Conservation (phyloP, 2,888 invertebrate genomes). For the Lasioglossum pauxillum region DNA sequence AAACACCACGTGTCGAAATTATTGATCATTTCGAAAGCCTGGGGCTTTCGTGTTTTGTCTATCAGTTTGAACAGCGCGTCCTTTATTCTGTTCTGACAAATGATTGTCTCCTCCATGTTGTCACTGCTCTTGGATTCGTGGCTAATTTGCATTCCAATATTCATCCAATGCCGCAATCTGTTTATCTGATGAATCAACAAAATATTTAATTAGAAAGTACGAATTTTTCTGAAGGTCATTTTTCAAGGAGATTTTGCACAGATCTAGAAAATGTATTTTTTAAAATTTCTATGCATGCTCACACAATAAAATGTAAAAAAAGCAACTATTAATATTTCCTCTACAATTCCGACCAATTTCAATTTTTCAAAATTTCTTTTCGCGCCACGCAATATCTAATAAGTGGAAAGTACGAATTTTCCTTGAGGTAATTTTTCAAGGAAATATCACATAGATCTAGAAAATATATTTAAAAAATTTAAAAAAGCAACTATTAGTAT, state of each 20-base stretch:
- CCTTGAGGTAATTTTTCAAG: not conserved
- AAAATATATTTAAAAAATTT: too few relatives aligned
- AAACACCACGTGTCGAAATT: constrained; percentile 80
- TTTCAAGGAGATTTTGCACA: not conserved
- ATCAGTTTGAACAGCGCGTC: constrained; percentile 84
- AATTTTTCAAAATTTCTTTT: too few relatives aligned
- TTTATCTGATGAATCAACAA: constrained; percentile 87
- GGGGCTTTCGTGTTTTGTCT: constrained; percentile 82
- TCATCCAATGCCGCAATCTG: constrained; percentile 90
- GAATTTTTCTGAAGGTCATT: not conserved
- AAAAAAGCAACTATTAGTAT: too few relatives aligned
- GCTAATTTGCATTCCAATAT: constrained; percentile 86
- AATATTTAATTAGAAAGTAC: not conserved
- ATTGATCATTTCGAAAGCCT: constrained; percentile 80
- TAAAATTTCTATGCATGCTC: too few relatives aligned
- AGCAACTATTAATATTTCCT: too few relatives aligned
- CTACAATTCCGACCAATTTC: too few relatives aligned
- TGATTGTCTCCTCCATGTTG: constrained; percentile 79
- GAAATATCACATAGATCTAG: not conserved
- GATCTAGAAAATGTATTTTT: too few relatives aligned
- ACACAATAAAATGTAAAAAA: too few relatives aligned
- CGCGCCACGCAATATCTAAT: constrained; percentile 84
- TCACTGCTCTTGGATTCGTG: constrained; percentile 78
- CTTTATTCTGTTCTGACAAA: constrained; percentile 85
- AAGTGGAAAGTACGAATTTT: not conserved